These are phyloP conservation scores for Isurus oxyrinchus DNA, from an alignment of 2,113 vertebrate genomes.

Conservation along the genomic window DNA sequence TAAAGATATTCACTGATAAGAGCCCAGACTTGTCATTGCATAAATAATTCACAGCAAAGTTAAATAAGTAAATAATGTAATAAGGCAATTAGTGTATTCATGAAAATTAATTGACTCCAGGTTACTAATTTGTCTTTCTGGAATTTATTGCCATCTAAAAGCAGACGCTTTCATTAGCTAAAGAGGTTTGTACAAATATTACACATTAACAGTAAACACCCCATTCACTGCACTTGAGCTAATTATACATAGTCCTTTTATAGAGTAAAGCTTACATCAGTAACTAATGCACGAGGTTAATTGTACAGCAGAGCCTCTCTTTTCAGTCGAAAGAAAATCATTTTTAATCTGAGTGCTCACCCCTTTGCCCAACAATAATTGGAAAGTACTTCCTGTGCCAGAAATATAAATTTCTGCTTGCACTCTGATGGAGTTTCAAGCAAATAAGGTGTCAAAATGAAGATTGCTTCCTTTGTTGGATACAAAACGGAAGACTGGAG, in stretches of 20 bases:
- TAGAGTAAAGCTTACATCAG: conserved; percentile 12
- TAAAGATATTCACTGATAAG: conserved; percentile 2
- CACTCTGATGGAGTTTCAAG: not conserved
- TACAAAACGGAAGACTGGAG: not conserved
- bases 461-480: not conserved
- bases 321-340: not conserved
- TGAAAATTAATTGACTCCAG: conserved; percentile 22
- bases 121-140: conserved; percentile 29
- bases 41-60: not conserved
- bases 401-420: not conserved
- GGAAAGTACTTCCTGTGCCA: not conserved
- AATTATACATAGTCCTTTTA: not conserved
- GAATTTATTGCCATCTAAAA: conserved; percentile 30
- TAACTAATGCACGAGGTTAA: not conserved
- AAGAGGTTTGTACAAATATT: conserved; percentile 30
- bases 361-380: not conserved
- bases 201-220: conserved; percentile 5
- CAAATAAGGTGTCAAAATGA: not conserved
- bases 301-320: not conserved
- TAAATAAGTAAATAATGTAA: conserved; percentile 21
- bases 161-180: conserved; percentile 16
- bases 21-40: not conserved
- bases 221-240: not conserved
- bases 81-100: conserved; percentile 11
- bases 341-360: not conserved